Evolutionary conservation across 2,888 invertebrate species (phyloP).

Genomic region (Brachynemurus nebulosus): DNA sequence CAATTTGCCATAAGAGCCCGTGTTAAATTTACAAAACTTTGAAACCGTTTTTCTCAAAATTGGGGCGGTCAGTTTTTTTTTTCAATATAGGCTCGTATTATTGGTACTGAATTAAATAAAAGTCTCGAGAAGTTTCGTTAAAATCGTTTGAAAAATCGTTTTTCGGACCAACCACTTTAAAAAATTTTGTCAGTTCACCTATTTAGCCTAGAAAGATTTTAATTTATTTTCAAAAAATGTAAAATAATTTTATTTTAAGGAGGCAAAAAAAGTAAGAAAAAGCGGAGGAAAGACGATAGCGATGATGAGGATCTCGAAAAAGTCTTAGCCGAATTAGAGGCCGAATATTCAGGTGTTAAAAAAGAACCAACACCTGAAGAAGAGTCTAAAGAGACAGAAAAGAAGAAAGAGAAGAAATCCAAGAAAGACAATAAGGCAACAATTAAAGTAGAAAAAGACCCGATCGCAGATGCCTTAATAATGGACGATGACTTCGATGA

Average conservation of each 20-base stretch:
- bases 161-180: no score
- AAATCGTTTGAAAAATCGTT: no score
- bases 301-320: slow-evolving; percentile 71
- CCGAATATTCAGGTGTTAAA: slow-evolving; percentile 60
- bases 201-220: slow-evolving; percentile 30
- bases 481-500: slow-evolving; percentile 26
- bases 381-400: slow-evolving; percentile 27
- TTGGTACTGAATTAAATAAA: no score
- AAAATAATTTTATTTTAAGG: slow-evolving; percentile 15
- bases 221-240: slow-evolving; percentile 29
- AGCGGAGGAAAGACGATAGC: slow-evolving; percentile 60
- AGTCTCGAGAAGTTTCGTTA: no score
- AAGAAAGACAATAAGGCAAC: slow-evolving; percentile 19
- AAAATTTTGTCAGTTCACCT: no score
- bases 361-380: slow-evolving; percentile 29
- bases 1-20: no score
- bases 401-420: slow-evolving; percentile 22
- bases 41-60: no score
- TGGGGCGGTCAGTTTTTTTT: no score
- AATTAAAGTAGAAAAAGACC: slow-evolving; percentile 15
- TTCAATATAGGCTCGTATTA: no score
- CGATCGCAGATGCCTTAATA: no score
- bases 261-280: slow-evolving; percentile 56
- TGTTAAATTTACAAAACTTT: no score
- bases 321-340: slow-evolving; percentile 66